phyloP scores from a whole-genome alignment of 2,888 invertebrate species.

The Strigamia transsilvanica region DNA sequence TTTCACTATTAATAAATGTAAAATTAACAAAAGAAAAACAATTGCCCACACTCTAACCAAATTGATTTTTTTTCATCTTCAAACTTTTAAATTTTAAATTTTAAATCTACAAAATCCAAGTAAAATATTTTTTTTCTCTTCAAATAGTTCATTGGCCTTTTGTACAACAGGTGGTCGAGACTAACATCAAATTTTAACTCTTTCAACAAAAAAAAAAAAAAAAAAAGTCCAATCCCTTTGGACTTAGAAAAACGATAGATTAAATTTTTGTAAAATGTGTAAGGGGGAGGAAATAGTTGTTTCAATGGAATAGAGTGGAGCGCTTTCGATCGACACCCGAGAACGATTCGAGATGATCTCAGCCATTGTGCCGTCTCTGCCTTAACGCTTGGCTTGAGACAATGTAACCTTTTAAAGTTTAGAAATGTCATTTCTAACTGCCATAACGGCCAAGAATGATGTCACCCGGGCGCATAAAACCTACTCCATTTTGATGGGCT shows the following conservation, averaged over 20 bases:
- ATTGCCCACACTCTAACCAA: neutral
- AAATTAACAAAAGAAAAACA: neutral
- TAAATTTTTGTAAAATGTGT: constrained; percentile 33
- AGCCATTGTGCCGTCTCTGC: constrained; percentile 46
- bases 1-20: neutral
- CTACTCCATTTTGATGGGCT: constrained; percentile 50
- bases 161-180: neutral
- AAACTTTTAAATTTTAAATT: neutral
- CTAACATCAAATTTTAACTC: neutral
- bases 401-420: constrained; percentile 53
- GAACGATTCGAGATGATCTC: constrained; percentile 44
- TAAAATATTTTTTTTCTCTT: neutral
- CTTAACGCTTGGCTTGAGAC: constrained; percentile 54
- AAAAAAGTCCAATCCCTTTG: neutral
- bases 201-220: constrained; percentile 25
- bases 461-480: constrained; percentile 50
- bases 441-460: constrained; percentile 52
- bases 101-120: neutral
- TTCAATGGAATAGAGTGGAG: constrained; percentile 26
- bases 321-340: constrained; percentile 45
- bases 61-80: neutral
- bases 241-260: constrained; percentile 34
- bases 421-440: constrained; percentile 51
- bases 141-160: neutral
- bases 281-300: constrained; percentile 21